phyloP scores from a whole-genome alignment of 92 coral and sea anemone species.

The Micromussa lordhowensis region DNA sequence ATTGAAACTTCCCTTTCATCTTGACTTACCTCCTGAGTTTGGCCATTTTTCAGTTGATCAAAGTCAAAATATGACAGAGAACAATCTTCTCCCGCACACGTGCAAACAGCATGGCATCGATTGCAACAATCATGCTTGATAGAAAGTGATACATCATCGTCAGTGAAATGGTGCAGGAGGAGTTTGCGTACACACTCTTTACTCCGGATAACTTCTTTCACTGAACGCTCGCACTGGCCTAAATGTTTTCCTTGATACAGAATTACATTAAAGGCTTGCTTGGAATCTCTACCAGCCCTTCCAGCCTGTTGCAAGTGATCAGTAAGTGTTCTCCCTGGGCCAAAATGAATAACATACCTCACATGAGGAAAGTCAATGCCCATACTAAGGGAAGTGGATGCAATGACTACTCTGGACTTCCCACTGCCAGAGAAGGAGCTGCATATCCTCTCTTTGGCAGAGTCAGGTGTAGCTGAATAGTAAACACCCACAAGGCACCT shows the following conservation, averaged over 20 bases:
- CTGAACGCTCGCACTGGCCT: constrained; percentile 44
- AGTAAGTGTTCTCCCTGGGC: constrained; percentile 72
- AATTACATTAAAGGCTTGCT: constrained; percentile 24
- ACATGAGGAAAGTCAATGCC: constrained; percentile 80
- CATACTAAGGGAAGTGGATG: constrained; percentile 71
- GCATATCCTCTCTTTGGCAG: constrained; percentile 42
- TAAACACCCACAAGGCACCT: constrained; percentile 62
- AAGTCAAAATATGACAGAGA: constrained; percentile 6
- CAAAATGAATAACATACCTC: constrained; percentile 61
- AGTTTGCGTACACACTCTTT: constrained; percentile 48
- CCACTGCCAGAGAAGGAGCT: too few species aligned
- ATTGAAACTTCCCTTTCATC: constrained; percentile 13
- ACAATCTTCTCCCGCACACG: constrained; percentile 39
- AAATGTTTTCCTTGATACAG: constrained; percentile 61
- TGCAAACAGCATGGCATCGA: constrained; percentile 47
- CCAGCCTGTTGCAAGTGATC: constrained; percentile 80
- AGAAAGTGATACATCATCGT: constrained; percentile 9
- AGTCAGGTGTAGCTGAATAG: constrained; percentile 73
- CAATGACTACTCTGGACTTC: constrained; percentile 62
- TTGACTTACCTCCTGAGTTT: not conserved
- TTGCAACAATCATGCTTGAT: constrained; percentile 65
- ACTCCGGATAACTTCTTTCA: constrained; percentile 45
- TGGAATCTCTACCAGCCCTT: constrained; percentile 77
- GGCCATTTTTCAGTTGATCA: constrained; percentile 32
- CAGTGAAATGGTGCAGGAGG: constrained; percentile 41